Evolutionary conservation across 53 echinoderm and acorn worm species (phyloP).

Genomic region (Antedon mediterranea): DNA sequence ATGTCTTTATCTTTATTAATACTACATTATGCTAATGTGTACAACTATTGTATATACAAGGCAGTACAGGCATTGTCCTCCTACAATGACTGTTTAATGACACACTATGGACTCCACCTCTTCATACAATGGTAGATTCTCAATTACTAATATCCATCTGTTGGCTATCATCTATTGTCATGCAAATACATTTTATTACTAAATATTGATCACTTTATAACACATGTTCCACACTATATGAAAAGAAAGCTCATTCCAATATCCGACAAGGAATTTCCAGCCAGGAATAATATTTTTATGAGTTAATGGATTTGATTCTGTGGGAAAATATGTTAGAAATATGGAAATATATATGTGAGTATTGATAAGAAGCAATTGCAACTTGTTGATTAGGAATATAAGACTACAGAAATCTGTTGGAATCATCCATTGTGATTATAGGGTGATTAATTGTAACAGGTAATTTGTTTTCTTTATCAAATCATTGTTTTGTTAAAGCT

Average conservation of each 20-base stretch:
- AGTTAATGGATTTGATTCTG: too few relatives aligned
- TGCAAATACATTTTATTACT: background rate
- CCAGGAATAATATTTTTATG: background rate
- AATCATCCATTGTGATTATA: background rate
- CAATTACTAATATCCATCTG: background rate
- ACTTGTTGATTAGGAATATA: too few relatives aligned
- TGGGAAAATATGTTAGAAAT: too few relatives aligned
- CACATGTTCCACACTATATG: background rate
- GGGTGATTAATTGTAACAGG: background rate
- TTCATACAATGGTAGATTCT: background rate
- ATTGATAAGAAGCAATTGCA: too few relatives aligned
- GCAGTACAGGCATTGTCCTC: too few relatives aligned
- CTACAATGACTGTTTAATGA: background rate
- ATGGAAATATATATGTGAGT: too few relatives aligned
- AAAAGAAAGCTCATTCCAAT: background rate
- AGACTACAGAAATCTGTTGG: background rate
- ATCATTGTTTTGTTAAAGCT: too few relatives aligned
- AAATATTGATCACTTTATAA: background rate
- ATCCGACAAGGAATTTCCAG: background rate
- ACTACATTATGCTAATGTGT: too few relatives aligned
- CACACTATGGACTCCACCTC: background rate
- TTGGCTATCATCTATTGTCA: background rate
- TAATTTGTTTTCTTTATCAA: background rate
- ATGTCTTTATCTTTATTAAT: too few relatives aligned
- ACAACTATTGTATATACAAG: too few relatives aligned